A percentile compares a stretch with the other conserved stretches of the same genome.
Conservation (phyloP, 2,113 vertebrate species). For the Syngnathus typhle region DNA sequence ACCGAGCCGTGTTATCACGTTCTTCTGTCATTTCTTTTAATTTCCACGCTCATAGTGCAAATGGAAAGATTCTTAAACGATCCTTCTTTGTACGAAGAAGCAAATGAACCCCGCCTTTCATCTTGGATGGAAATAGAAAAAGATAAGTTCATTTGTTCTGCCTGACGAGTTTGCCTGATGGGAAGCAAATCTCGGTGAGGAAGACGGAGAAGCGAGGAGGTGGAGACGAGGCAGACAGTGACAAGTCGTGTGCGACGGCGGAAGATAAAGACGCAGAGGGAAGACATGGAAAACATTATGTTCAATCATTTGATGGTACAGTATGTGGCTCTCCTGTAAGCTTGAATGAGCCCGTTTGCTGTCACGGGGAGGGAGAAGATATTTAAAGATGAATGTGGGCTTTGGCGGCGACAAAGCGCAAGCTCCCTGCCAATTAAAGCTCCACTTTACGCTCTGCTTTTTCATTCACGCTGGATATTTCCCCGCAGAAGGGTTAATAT, state of each 20-base stretch:
- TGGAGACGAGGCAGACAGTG: conserved; percentile 1
- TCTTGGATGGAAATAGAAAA: conserved; percentile 10
- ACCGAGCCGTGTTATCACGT: neutral
- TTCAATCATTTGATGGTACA: conserved; percentile 45
- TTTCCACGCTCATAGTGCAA: conserved; percentile 20
- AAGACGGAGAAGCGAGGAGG: conserved; percentile 3
- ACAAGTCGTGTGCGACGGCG: conserved; percentile 11
- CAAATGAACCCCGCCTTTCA: conserved; percentile 7
- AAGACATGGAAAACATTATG: conserved; percentile 27
- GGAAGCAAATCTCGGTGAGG: conserved; percentile 23
- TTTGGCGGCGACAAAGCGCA: conserved; percentile 30
- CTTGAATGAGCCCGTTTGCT: conserved; percentile 42
- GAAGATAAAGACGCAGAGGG: conserved; percentile 16
- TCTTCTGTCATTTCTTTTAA: conserved; percentile 14
- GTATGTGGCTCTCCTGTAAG: conserved; percentile 22
- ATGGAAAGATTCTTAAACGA: conserved; percentile 15
- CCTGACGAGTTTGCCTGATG: conserved; percentile 26
- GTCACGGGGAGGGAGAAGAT: conserved; percentile 35
- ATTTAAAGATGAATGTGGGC: conserved; percentile 41
- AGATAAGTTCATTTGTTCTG: conserved; percentile 23
- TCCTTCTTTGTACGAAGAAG: neutral
- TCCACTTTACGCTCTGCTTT: conserved; percentile 17
- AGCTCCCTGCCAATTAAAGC: conserved; percentile 20
- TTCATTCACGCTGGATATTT: conserved; percentile 35
- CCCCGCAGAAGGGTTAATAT: conserved; percentile 10